Evolutionary conservation across 1,140 invertebrate genomes (phyloP).

Genomic region (Tribolium castaneum): DNA sequence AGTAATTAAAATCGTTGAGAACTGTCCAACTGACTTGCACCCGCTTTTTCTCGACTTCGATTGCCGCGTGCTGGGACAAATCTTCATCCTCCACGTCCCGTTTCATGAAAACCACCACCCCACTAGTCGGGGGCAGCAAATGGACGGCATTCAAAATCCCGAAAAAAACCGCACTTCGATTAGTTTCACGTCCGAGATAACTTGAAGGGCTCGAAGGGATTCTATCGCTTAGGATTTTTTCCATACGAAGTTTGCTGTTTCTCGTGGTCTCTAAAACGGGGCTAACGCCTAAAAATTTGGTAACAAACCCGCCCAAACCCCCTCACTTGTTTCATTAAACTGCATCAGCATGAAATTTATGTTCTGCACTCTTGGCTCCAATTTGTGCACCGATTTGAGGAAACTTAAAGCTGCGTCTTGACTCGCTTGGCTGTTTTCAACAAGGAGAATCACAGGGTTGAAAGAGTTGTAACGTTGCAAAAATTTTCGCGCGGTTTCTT

Average conservation of each 20-base stretch:
- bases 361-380: not conserved
- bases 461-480: constrained; percentile 1
- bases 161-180: constrained; percentile 47
- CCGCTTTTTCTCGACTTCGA: constrained; percentile 24
- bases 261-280: constrained; percentile 39
- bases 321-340: constrained; percentile 55
- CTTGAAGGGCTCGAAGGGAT: not conserved
- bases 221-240: not conserved
- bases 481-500: constrained; percentile 4
- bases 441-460: constrained; percentile 40
- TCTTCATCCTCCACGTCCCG: constrained; percentile 46
- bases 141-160: constrained; percentile 51
- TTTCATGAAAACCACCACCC: constrained; percentile 47
- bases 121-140: constrained; percentile 42
- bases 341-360: constrained; percentile 54
- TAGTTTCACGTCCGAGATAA: not conserved
- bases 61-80: constrained; percentile 27
- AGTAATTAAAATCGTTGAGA: not conserved
- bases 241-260: constrained; percentile 32
- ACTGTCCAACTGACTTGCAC: constrained; percentile 27
- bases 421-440: constrained; percentile 49
- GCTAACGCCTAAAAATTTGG: constrained; percentile 43
- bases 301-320: not conserved
- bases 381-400: constrained; percentile 35
- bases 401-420: constrained; percentile 45